A percentile compares a stretch with the other conserved stretches of the same genome.
These are phyloP conservation scores for Ctenicera cuprea DNA, from an alignment of 2,888 invertebrate genomes.

Conservation along the genomic window DNA sequence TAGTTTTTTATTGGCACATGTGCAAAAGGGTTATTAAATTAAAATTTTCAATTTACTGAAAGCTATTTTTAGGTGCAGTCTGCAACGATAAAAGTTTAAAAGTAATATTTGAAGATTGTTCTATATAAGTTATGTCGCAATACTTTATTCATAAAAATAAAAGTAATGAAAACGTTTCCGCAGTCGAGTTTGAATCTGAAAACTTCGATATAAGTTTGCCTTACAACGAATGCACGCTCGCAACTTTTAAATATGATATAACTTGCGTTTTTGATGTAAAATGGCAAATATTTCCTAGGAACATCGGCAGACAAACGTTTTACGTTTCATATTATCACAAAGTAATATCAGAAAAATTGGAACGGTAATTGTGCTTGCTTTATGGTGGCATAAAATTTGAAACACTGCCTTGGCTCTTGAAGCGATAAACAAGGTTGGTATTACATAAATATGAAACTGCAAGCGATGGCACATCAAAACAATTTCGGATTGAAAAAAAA, in stretches of 20 bases:
- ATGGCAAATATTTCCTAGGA: neutral
- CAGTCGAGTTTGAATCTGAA: slow-evolving; percentile 14
- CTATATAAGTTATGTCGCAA: slow-evolving; percentile 22
- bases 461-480: neutral
- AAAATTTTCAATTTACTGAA: slow-evolving; percentile 15
- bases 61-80: neutral
- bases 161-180: slow-evolving; percentile 14
- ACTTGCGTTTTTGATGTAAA: slow-evolving; percentile 26
- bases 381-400: slow-evolving; percentile 25
- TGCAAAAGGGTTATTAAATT: neutral
- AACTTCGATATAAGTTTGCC: slow-evolving; percentile 21
- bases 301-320: slow-evolving; percentile 19
- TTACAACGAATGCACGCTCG: slow-evolving; percentile 8
- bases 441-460: neutral
- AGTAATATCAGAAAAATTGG: slow-evolving; percentile 34
- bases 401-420: slow-evolving; percentile 13
- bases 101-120: slow-evolving; percentile 24
- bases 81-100: slow-evolving; percentile 2
- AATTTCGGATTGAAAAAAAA: too few species aligned
- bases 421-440: slow-evolving; percentile 1
- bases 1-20: neutral
- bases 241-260: slow-evolving; percentile 17
- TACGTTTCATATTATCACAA: slow-evolving; percentile 31
- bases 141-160: slow-evolving; percentile 28
- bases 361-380: slow-evolving; percentile 29